Evolutionary conservation across 2,888 invertebrate species (phyloP).

Genomic region (Oligia fasciuncula): DNA sequence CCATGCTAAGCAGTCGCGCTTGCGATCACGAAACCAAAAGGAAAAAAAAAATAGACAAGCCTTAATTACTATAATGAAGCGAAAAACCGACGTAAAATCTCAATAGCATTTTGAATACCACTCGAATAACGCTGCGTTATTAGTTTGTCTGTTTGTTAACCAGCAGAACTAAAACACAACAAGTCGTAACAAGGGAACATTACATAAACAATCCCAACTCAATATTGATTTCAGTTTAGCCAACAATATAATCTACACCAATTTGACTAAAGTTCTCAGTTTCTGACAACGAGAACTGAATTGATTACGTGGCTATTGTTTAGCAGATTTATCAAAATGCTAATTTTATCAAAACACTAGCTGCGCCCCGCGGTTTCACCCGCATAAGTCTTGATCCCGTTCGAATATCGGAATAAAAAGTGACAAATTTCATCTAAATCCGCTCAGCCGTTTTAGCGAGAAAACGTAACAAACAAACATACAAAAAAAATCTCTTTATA

Average conservation of each 20-base stretch:
- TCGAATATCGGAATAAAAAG: no score
- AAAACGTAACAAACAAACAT: not conserved
- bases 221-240: conserved; percentile 84
- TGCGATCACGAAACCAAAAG: not conserved
- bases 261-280: conserved; percentile 79
- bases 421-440: not conserved
- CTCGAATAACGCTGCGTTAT: conserved; percentile 11
- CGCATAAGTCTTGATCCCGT: not conserved
- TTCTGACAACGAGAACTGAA: conserved; percentile 69
- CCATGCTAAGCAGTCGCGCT: not conserved
- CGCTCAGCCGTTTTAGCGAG: not conserved
- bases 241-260: conserved; percentile 85
- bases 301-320: conserved; percentile 66
- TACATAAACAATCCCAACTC: conserved; percentile 79
- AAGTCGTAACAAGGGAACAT: conserved; percentile 79
- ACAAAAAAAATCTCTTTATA: not conserved
- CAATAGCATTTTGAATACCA: not conserved
- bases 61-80: not conserved
- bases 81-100: not conserved
- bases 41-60: not conserved
- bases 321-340: not conserved
- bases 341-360: not conserved
- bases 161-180: conserved; percentile 77
- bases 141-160: conserved; percentile 39
- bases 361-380: not conserved